A percentile compares a stretch with the other conserved stretches of the same genome.
Conservation (phyloP, 2,113 vertebrate species). For the Pteropus alecto region DNA sequence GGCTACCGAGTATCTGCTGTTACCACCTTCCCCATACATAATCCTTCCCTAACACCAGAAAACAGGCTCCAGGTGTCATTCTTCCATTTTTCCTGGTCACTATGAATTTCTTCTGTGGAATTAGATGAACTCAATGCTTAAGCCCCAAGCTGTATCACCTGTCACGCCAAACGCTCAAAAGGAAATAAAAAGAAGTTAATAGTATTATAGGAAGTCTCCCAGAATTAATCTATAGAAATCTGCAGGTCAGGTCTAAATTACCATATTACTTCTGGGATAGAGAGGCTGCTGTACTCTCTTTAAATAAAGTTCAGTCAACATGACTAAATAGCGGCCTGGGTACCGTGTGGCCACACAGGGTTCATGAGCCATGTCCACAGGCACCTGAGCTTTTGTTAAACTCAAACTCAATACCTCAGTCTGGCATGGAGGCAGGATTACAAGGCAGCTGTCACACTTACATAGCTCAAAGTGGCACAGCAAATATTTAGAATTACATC, state of each 20-base stretch:
- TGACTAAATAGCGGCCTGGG: neutral
- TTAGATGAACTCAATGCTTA: neutral
- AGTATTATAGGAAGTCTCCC: neutral
- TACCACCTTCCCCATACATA: neutral
- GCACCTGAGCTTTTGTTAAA: constrained; percentile 53
- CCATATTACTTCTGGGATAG: neutral
- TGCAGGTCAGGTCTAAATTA: neutral
- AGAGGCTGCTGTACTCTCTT: neutral
- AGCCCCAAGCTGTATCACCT: neutral
- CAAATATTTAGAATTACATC: neutral
- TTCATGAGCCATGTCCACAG: constrained; percentile 58
- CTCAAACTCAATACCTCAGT: neutral
- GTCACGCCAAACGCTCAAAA: neutral
- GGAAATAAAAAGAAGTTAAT: neutral
- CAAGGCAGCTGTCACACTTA: constrained; percentile 21
- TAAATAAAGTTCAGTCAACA: neutral
- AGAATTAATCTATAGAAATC: neutral
- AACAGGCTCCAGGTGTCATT: neutral
- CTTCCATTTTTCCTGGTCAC: neutral
- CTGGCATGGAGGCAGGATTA: neutral
- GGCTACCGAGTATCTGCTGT: neutral
- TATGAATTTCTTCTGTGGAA: neutral
- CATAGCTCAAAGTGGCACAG: neutral
- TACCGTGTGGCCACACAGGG: constrained; percentile 36
- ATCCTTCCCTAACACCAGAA: neutral